Base-by-base conservation (phyloP, 1,140 invertebrate genomes). In the Drosophila pseudoobscura region DNA sequence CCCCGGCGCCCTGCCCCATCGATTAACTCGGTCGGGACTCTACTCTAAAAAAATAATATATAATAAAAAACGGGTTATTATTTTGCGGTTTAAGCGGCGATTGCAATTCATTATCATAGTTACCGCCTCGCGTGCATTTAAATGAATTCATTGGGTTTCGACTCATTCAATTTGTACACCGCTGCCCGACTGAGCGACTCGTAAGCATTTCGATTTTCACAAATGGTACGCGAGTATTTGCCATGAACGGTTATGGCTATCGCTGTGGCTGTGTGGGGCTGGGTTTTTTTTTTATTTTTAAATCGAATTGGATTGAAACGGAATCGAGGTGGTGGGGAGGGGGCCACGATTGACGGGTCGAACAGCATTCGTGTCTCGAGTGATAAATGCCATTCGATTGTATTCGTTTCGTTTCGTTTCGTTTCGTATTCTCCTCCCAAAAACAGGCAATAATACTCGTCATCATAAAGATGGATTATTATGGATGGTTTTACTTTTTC, bases 71-170 rank as follows among this genome's bases (percentile, higher is more conserved):
- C 82, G 64, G 83, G 82, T 85, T 87, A 85, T 85, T 85, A 87
- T 82, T 85, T 82, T 66, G 69, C 82, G 79, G 75, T 87, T 85
- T 68, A 71, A 85, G 83, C 75, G 66, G 65, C 70, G 63, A 80
- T 87, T 88, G 76, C 78, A 87, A 85, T 85, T 87, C 78, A 85
- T 85, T 85, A 88, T 72, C 82, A 82, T 85, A 88, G 82, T 61
- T 71, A 80, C 60, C 68, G 82, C 74, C 83, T 85, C 60, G 80
- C 80, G 80, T 85, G 80, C 80, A 85, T 85, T 87, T 82, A 85
- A 85, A 85, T 85, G 80, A 78, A 85, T 85, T 85, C 80, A 85
- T 85, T 87, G 80, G 74, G 82, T 73, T 80, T 73, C 78, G 24
- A 63, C 75, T 63, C 80, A 84, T 83, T 83, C 80, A 83, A 83